A percentile compares a stretch with the other conserved stretches of the same genome.
phyloP scores from a whole-genome alignment of 1,140 invertebrate genomes.

The Hyles euphorbiae region DNA sequence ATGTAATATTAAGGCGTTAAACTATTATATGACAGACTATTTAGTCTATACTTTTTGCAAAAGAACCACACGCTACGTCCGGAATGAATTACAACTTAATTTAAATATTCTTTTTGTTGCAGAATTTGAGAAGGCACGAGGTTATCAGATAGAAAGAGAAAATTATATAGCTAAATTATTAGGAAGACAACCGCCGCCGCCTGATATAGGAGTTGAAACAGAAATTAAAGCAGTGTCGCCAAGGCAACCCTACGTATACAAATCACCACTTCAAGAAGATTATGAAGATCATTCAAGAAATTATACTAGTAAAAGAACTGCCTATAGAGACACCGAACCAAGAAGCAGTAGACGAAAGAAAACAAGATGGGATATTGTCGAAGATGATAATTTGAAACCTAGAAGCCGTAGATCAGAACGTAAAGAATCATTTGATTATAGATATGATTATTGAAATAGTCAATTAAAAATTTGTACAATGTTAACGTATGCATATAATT shows the following conservation, averaged over 20 bases:
- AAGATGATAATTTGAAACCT: background rate
- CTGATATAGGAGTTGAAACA: conserved; percentile 33
- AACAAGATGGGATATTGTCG: background rate
- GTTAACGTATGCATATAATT: too few species aligned
- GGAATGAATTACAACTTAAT: background rate
- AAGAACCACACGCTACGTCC: too few species aligned
- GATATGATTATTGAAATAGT: conserved; percentile 34
- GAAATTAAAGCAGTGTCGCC: conserved; percentile 30
- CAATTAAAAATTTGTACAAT: too few species aligned
- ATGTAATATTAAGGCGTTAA: too few species aligned
- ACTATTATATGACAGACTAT: too few species aligned
- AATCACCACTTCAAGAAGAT: conserved; percentile 26
- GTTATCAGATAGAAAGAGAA: conserved; percentile 77
- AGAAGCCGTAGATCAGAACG: background rate
- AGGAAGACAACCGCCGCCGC: conserved; percentile 30
- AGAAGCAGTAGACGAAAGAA: background rate
- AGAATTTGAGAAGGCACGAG: conserved; percentile 78
- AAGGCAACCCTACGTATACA: conserved; percentile 13
- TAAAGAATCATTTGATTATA: conserved; percentile 30
- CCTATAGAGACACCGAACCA: background rate
- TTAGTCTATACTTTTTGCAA: too few species aligned
- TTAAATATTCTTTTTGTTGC: conserved; percentile 31
- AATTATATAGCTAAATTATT: conserved; percentile 65
- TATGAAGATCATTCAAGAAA: conserved; percentile 13
- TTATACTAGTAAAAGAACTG: background rate